These are phyloP conservation scores for Rutpela maculata DNA, from an alignment of 2,888 invertebrate genomes.

Conservation along the genomic window DNA sequence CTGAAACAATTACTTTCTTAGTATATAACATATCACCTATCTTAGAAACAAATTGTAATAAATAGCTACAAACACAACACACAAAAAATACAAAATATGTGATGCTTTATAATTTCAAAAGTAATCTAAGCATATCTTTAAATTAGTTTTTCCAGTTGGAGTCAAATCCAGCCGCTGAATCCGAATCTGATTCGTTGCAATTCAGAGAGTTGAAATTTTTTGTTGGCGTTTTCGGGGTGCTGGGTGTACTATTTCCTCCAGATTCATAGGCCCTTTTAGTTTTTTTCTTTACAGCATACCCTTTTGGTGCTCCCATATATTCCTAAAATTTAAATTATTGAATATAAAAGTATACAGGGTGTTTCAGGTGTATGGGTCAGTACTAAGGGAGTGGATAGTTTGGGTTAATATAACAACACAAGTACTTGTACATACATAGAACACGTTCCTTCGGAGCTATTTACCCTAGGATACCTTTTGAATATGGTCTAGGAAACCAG, in stretches of 20 bases:
- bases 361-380: no score
- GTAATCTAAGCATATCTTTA: background rate
- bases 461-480: no score
- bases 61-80: slow-evolving; percentile 36
- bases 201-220: slow-evolving; percentile 54
- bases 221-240: slow-evolving; percentile 79
- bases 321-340: slow-evolving; percentile 75
- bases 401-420: no score
- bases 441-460: no score
- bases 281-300: slow-evolving; percentile 77
- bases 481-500: no score
- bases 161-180: slow-evolving; percentile 91
- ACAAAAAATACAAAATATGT: slow-evolving; percentile 14
- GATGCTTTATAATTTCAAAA: slow-evolving; percentile 15
- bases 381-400: no score
- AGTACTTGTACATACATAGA: no score
- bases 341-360: no score
- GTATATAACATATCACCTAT: slow-evolving; percentile 11
- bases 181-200: slow-evolving; percentile 86
- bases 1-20: slow-evolving; percentile 1
- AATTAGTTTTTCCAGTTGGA: slow-evolving; percentile 80
- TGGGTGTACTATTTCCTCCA: slow-evolving; percentile 79
- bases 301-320: slow-evolving; percentile 83
- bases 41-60: slow-evolving; percentile 19
- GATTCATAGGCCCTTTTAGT: slow-evolving; percentile 78